Evolutionary conservation across 2,797 vertebrate genomes (phyloP).

Genomic region (Iguana delicatissima): DNA sequence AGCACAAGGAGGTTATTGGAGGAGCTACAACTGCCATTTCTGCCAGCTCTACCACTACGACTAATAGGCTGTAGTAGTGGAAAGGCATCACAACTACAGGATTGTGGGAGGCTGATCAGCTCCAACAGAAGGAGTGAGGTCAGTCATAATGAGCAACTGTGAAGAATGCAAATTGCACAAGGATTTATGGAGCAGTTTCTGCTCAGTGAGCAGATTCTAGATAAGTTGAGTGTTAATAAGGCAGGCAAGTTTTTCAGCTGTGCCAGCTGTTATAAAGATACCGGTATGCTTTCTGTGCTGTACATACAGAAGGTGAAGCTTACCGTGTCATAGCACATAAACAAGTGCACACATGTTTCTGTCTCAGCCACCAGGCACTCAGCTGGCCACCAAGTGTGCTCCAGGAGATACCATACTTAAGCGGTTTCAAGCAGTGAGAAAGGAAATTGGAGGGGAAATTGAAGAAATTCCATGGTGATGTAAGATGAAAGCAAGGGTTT

Average conservation of each 20-base stretch:
- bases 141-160: conserved; percentile 74
- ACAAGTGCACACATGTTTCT: conserved; percentile 28
- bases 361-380: conserved; percentile 37
- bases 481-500: neutral
- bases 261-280: conserved; percentile 76
- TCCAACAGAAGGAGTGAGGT: conserved; percentile 74
- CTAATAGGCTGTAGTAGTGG: conserved; percentile 68
- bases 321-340: conserved; percentile 57
- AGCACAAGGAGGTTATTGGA: conserved; percentile 42
- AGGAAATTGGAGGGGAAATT: neutral
- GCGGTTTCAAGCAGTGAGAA: neutral
- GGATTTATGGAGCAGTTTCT: conserved; percentile 82
- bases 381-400: neutral
- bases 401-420: neutral
- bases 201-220: conserved; percentile 81
- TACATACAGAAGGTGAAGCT: conserved; percentile 55
- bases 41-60: conserved; percentile 36
- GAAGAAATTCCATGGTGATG: neutral
- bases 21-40: conserved; percentile 34
- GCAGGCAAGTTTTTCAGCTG: conserved; percentile 74
- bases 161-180: conserved; percentile 79
- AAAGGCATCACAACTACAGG: conserved; percentile 55
- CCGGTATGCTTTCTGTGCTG: conserved; percentile 52
- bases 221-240: conserved; percentile 83
- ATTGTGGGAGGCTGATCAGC: conserved; percentile 61